Evolutionary conservation across 2,113 vertebrate species (phyloP), one percentile per base, ranked within the genome.

Genomic region (Psettodes erumei): DNA sequence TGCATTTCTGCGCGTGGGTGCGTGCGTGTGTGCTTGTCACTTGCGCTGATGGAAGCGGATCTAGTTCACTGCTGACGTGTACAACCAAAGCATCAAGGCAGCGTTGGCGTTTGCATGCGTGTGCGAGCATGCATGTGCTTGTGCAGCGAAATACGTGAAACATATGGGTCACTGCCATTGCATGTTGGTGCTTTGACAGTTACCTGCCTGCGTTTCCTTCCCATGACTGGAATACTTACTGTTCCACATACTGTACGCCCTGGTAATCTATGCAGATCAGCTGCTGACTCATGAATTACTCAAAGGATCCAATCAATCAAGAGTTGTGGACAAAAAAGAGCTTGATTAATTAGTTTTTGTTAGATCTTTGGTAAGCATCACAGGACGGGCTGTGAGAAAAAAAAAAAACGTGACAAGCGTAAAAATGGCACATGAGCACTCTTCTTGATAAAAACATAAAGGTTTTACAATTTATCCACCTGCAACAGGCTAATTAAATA

Each of bases 401-500:
- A 43, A 28, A 54, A 25, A 67, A 21, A 19, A 74, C 43, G 42
- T 19, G 21, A 47, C 43, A 50, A 58, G 37, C 42, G 11, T 28
- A 54, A 72, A 54, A 72, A 48, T 1, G 33, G 40, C 30, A 64
- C 25, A 7, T n/a, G n/a, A 25, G 19, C 25, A 28, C 19, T n/a
- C 8, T 37, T 56, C 33, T 28, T 50, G 18, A 77, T 51, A 27
- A 13, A 73, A 71, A 76, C 56, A 74, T 60, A 43, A 30, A 70
- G 40, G 75, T 66, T 79, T 72, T 27, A 61, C 68, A 73, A 63
- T 33, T 7, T 65, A 47, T 43, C 65, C 69, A 85, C 78, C 82
- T 68, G 61, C 79, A 84, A 81, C 81, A 84, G 75, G 67, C 53
- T 77, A 61, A 82, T 91, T 38, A 85, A 91, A 90, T 88, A 90